Percentiles rank a stretch among this genome's conserved stretches.
Conservation (phyloP, 2,113 vertebrate species). For the Osmerus eperlanus region DNA sequence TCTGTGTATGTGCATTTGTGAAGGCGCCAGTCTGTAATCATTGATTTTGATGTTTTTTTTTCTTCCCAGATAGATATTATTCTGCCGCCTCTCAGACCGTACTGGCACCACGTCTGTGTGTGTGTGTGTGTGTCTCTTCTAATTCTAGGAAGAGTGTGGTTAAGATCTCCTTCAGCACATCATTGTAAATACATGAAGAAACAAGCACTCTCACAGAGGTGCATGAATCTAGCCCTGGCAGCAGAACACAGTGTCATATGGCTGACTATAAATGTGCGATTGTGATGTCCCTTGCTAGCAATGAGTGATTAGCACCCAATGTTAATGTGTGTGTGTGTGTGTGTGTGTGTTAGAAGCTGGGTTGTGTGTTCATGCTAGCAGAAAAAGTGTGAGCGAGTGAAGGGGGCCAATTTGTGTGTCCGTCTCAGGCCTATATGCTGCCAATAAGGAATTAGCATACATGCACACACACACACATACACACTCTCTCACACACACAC, state of each 20-base stretch:
- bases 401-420: too few species aligned
- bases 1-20: background rate
- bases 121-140: background rate
- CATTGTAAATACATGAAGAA: too few species aligned
- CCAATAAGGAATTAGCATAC: background rate
- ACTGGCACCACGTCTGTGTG: background rate
- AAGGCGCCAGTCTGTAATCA: too few species aligned
- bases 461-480: background rate
- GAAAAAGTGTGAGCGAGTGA: too few species aligned
- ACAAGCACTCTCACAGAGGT: too few species aligned
- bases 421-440: too few species aligned
- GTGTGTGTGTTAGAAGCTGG: too few species aligned
- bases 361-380: too few species aligned
- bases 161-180: too few species aligned
- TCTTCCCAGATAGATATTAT: too few species aligned
- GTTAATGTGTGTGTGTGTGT: background rate
- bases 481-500: background rate
- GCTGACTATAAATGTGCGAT: slow-evolving; percentile 28
- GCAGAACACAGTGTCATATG: slow-evolving; percentile 17
- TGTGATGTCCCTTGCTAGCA: slow-evolving; percentile 13
- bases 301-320: background rate
- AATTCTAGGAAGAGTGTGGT: too few species aligned
- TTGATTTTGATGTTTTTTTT: too few species aligned
- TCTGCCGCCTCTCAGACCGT: background rate
- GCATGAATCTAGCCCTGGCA: background rate